Evolutionary conservation across 2,113 vertebrate genomes (phyloP), one percentile per base, ranked within the genome.

Genomic region (Oceanites oceanicus): DNA sequence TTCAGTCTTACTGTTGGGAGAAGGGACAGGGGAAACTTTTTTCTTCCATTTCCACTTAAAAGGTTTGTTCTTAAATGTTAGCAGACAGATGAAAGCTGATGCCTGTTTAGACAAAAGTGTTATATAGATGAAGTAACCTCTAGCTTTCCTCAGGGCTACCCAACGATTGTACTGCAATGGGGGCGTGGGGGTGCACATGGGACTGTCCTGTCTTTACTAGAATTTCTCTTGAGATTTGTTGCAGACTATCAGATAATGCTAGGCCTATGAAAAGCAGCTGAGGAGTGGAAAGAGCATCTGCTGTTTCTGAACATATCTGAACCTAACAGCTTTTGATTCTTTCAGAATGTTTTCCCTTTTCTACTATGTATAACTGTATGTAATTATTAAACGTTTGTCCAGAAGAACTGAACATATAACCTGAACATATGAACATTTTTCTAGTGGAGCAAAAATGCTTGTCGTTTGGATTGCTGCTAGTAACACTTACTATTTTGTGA

Each of bases 121-220:
- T 61, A 6, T 1, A 49, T 18, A 68, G 49, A n/a, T 53, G 36
- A 59, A 63, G 29, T 61, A 72, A 76, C 30, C 14, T 68, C 49
- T 56, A 5, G 25, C 23, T 95, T 91, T 21, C 53, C 11, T 76
- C 10, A 3, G 16, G 30, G 8, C 38, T 70, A 25, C 7, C 13
- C 12, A 45, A 15, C 36, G 40, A 0, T 27, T 67, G 13, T 47
- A 40, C 21, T 59, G 7, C 2, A 2, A 9, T 47, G 42, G 10
- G 11, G 15, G 1, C 3, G 1, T 40, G 14, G 2, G 38, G 4
- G 1, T 36, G 11, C 44, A 4, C 4, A 2, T n/a, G 21, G 23
- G 26, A 29, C 61, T 36, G 18, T 55, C 34, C 66, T 72, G 36
- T 65, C 40, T 82, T 74, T 49, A 27, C 52, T 49, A 30, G 62